A percentile compares a stretch with the other conserved stretches of the same genome.
These are phyloP conservation scores for Drosophila maculinotata DNA, from an alignment of 2,888 invertebrate genomes.

Conservation along the genomic window DNA sequence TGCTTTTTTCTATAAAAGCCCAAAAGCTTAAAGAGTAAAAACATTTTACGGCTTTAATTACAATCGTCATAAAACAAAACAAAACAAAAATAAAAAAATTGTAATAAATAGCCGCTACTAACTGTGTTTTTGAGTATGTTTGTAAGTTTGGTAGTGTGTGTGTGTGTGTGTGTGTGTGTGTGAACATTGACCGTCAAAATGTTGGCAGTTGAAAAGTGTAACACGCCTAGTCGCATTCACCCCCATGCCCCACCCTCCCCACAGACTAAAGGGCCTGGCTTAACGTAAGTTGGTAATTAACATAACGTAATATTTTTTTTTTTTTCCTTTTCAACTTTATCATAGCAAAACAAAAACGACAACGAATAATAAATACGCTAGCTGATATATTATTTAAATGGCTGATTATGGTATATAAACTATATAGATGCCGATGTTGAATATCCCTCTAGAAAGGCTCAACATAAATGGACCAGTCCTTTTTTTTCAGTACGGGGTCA, in stretches of 20 bases:
- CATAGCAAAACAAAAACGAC: not conserved
- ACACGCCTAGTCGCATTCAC: slow-evolving; percentile 42
- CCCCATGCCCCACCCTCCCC: not conserved
- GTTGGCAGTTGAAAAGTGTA: slow-evolving; percentile 54
- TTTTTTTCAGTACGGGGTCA: not conserved
- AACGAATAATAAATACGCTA: too few relatives aligned
- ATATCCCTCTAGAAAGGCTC: too few relatives aligned
- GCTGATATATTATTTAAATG: not conserved
- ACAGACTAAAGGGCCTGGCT: not conserved
- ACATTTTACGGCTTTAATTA: slow-evolving; percentile 69
- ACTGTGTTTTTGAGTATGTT: not conserved
- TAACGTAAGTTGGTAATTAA: slow-evolving; percentile 38
- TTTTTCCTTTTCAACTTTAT: too few relatives aligned
- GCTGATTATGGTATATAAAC: too few relatives aligned
- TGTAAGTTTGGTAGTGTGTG: slow-evolving; percentile 1
- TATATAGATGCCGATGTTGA: too few relatives aligned
- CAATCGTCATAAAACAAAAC: slow-evolving; percentile 46
- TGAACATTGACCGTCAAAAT: slow-evolving; percentile 56
- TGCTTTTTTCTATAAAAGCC: slow-evolving; percentile 49
- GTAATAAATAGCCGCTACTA: slow-evolving; percentile 40
- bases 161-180: slow-evolving; percentile 20
- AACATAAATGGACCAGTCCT: too few relatives aligned
- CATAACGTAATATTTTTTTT: slow-evolving; percentile 8
- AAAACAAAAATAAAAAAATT: slow-evolving; percentile 25
- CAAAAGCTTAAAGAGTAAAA: slow-evolving; percentile 52